These are phyloP conservation scores for Okapia johnstoni DNA, from an alignment of 2,113 vertebrate genomes.

Conservation along the genomic window DNA sequence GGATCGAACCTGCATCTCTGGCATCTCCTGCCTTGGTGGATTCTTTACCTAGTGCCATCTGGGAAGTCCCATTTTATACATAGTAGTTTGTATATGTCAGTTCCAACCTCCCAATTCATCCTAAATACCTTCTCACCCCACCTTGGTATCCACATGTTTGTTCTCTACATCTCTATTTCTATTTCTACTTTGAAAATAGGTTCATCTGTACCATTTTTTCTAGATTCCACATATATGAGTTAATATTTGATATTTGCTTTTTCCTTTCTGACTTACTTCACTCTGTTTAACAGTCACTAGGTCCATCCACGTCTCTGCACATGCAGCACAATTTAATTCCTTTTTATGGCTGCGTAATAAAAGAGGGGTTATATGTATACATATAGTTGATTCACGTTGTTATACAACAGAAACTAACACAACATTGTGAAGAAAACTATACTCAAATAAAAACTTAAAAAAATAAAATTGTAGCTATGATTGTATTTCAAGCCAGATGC, in stretches of 20 bases:
- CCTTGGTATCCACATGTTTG: not conserved
- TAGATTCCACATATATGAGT: not conserved
- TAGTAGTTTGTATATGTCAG: not conserved
- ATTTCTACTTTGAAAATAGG: not conserved
- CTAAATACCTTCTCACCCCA: not conserved
- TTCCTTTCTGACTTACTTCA: not conserved
- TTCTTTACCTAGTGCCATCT: not conserved
- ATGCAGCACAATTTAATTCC: not conserved
- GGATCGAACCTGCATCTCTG: not conserved
- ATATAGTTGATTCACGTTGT: fast-evolving
- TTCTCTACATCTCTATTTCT: not conserved
- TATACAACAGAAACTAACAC: not conserved
- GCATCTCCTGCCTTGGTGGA: not conserved
- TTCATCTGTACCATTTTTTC: not conserved
- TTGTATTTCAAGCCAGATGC: not conserved
- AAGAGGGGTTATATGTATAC: not conserved
- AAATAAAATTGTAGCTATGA: not conserved
- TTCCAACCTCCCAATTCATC: not conserved
- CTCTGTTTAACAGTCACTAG: not conserved
- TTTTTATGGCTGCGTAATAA: not conserved
- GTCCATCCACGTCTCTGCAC: not conserved
- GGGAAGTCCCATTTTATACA: not conserved
- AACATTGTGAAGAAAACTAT: not conserved
- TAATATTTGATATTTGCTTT: not conserved
- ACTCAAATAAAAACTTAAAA: not conserved